phyloP scores from a whole-genome alignment of 53 echinoderm and acorn worm genomes.

The Holothuria leucospilota region DNA sequence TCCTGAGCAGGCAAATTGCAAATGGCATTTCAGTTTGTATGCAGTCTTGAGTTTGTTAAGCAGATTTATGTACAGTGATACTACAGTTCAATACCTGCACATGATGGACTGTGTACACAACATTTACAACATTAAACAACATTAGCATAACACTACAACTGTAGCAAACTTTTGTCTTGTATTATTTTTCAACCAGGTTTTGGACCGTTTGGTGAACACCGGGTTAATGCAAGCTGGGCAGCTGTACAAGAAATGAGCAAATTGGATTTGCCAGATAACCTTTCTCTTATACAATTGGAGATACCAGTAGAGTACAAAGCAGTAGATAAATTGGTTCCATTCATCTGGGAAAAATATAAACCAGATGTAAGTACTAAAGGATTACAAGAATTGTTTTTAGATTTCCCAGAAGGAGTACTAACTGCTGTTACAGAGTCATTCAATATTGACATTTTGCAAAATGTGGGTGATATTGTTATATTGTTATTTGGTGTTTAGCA shows the following conservation, averaged over 20 bases:
- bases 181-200: constrained; percentile 66
- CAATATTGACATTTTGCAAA: too few species aligned
- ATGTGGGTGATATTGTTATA: too few species aligned
- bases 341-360: constrained; percentile 88
- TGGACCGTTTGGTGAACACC: constrained; percentile 95
- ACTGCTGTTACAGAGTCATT: not conserved
- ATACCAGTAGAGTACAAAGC: constrained; percentile 83
- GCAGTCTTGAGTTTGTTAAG: too few species aligned
- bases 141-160: too few species aligned
- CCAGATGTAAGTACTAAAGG: constrained; percentile 69
- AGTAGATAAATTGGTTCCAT: constrained; percentile 76
- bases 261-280: constrained; percentile 69
- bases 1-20: too few species aligned
- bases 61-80: too few species aligned
- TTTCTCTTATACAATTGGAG: constrained; percentile 73
- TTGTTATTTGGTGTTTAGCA: too few species aligned
- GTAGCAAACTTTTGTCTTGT: too few species aligned
- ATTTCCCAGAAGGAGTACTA: not conserved
- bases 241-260: constrained; percentile 83
- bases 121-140: too few species aligned
- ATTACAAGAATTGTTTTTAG: not conserved
- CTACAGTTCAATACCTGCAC: too few species aligned
- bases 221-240: constrained; percentile 89
- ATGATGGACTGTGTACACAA: too few species aligned
- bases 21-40: too few species aligned